These are phyloP conservation scores for Matsumyia berberina DNA, from an alignment of 2,888 invertebrate genomes.

Conservation along the genomic window DNA sequence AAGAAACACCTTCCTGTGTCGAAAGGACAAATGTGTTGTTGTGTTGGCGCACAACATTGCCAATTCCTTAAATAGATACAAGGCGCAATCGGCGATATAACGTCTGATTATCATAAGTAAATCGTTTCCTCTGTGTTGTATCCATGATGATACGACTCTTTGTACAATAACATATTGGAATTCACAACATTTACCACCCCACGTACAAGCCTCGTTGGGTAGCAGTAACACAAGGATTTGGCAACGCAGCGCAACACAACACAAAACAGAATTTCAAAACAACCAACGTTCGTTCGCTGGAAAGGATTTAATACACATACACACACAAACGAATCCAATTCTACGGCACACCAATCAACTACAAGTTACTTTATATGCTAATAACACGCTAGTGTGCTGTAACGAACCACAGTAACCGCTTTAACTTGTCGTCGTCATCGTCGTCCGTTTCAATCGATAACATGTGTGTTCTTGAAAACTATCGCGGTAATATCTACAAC, in stretches of 20 bases:
- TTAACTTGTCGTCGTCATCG: slow-evolving; percentile 25
- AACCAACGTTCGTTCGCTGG: too few relatives aligned
- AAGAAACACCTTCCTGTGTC: slow-evolving; percentile 17
- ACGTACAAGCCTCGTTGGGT: not conserved
- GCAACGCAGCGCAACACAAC: too few relatives aligned
- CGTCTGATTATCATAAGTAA: slow-evolving; percentile 75
- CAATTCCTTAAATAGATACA: slow-evolving; percentile 50
- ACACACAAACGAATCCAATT: slow-evolving; percentile 40
- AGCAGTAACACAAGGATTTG: too few relatives aligned
- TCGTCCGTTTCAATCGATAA: slow-evolving; percentile 31
- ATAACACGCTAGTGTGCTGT: slow-evolving; percentile 43
- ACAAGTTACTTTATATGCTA: slow-evolving; percentile 70
- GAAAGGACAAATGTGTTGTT: slow-evolving; percentile 1
- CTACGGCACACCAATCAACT: slow-evolving; percentile 44
- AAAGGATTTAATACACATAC: too few relatives aligned
- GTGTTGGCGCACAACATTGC: slow-evolving; percentile 21
- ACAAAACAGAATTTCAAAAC: too few relatives aligned
- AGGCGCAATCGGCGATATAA: slow-evolving; percentile 50
- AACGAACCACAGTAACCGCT: slow-evolving; percentile 30
- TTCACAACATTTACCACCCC: slow-evolving; percentile 1
- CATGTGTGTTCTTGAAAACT: slow-evolving; percentile 51
- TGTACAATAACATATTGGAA: slow-evolving; percentile 45
- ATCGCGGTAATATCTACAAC: slow-evolving; percentile 4
- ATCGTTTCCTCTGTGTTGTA: slow-evolving; percentile 34
- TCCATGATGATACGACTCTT: slow-evolving; percentile 23